A percentile compares a stretch with the other conserved stretches of the same genome.
phyloP scores from a whole-genome alignment of 2,113 vertebrate species.

The Plectropomus leopardus region DNA sequence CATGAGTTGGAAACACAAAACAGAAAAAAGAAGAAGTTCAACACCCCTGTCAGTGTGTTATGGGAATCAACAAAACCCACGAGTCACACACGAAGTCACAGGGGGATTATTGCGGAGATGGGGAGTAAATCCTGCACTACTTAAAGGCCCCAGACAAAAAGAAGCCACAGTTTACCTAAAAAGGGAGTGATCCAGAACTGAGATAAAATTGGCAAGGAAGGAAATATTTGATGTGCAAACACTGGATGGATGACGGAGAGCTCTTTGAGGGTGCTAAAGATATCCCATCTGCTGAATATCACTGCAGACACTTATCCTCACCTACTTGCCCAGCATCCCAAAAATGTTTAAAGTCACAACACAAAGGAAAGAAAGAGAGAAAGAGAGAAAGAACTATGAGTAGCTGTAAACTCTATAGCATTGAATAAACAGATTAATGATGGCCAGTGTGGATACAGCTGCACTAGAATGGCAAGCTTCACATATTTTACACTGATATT shows the following conservation, averaged over 20 bases:
- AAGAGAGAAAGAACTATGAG: too few species aligned
- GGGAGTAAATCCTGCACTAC: not conserved
- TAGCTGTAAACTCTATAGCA: not conserved
- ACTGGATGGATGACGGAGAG: not conserved
- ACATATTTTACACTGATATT: not conserved
- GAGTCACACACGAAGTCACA: not conserved
- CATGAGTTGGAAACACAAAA: not conserved
- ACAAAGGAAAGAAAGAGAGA: too few species aligned
- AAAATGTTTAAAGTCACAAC: not conserved
- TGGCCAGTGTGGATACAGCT: not conserved
- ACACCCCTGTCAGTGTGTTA: slow-evolving; percentile 21
- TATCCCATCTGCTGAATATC: not conserved
- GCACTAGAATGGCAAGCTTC: not conserved
- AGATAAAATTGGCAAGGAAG: slow-evolving; percentile 16
- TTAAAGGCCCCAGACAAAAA: not conserved
- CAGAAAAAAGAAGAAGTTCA: not conserved
- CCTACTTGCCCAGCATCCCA: not conserved
- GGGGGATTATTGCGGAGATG: not conserved
- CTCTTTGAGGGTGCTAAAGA: not conserved
- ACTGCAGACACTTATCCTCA: too few species aligned
- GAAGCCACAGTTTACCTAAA: slow-evolving; percentile 40
- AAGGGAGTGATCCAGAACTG: slow-evolving; percentile 18
- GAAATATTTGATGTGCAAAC: slow-evolving; percentile 1
- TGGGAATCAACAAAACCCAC: slow-evolving; percentile 26
- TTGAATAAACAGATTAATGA: not conserved